Conservation (phyloP, 2,888 invertebrate species). For the Hipparchia semele region DNA sequence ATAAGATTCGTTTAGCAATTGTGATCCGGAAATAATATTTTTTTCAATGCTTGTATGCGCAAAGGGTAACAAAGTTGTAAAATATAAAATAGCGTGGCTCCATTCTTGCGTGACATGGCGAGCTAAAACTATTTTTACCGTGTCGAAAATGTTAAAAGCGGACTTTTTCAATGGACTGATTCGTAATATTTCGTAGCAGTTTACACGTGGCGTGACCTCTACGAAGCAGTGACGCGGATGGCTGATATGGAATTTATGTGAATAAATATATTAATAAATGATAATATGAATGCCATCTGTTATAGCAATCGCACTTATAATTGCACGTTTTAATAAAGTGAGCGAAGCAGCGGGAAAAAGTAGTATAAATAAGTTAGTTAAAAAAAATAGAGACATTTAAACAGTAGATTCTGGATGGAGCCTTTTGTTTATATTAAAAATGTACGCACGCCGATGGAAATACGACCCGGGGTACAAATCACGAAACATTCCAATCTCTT, state of each 20-base stretch:
- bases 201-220: constrained; percentile 6
- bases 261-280: not conserved
- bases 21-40: constrained; percentile 1
- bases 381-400: too few species aligned
- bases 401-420: not conserved
- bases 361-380: too few species aligned
- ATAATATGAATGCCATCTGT: too few species aligned
- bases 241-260: not conserved
- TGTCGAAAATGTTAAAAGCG: constrained; percentile 13
- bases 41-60: constrained; percentile 4
- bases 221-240: not conserved
- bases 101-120: constrained; percentile 11
- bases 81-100: constrained; percentile 4
- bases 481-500: constrained; percentile 77
- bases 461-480: constrained; percentile 70
- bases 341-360: too few species aligned
- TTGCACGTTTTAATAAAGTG: not conserved
- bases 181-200: constrained; percentile 8
- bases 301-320: not conserved
- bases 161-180: constrained; percentile 11
- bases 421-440: constrained; percentile 12
- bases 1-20: not conserved
- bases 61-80: constrained; percentile 7
- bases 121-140: constrained; percentile 21
- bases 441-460: constrained; percentile 68